Conservation (phyloP, 37 sponge, comb jelly and placozoan genomes). For the Diacarnus erythraeanus region DNA sequence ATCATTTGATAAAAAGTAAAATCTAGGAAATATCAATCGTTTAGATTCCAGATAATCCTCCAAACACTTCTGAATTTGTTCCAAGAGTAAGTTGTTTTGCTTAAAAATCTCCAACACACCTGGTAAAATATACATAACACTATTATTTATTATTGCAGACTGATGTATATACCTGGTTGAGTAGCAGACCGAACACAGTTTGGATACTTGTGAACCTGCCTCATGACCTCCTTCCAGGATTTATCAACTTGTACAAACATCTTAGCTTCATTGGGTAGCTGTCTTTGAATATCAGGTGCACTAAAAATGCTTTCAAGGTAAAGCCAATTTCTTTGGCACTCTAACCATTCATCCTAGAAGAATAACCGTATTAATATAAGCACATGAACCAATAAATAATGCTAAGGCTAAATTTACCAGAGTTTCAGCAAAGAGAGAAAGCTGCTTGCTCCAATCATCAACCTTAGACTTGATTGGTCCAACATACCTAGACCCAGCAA, state of each 20-base stretch:
- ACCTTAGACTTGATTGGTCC: slow-evolving; percentile 95
- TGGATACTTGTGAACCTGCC: slow-evolving; percentile 80
- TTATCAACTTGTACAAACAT: slow-evolving; percentile 96
- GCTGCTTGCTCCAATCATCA: slow-evolving; percentile 93
- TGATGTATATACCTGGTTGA: slow-evolving; percentile 59
- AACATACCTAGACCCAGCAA: slow-evolving; percentile 94
- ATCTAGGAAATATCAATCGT: slow-evolving; percentile 91
- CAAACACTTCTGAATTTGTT: slow-evolving; percentile 98
- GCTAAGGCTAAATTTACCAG: slow-evolving; percentile 52
- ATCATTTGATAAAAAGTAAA: slow-evolving; percentile 98
- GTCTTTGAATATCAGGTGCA: slow-evolving; percentile 99
- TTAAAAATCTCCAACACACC: slow-evolving; percentile 93
- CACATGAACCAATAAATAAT: neutral
- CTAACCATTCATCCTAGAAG: slow-evolving; percentile 89
- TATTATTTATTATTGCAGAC: neutral
- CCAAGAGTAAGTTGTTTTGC: slow-evolving; percentile 82
- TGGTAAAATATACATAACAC: slow-evolving; percentile 4
- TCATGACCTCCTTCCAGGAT: slow-evolving; percentile 98
- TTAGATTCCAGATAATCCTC: slow-evolving; percentile 97
- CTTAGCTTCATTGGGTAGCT: slow-evolving; percentile 97
- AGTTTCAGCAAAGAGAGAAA: slow-evolving; percentile 91
- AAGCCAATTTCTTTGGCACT: slow-evolving; percentile 96
- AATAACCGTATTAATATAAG: neutral
- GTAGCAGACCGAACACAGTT: slow-evolving; percentile 87
- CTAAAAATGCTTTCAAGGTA: slow-evolving; percentile 98